Evolutionary conservation across 1,140 invertebrate species (phyloP).

Genomic region (Panagrolaimus sp.): DNA sequence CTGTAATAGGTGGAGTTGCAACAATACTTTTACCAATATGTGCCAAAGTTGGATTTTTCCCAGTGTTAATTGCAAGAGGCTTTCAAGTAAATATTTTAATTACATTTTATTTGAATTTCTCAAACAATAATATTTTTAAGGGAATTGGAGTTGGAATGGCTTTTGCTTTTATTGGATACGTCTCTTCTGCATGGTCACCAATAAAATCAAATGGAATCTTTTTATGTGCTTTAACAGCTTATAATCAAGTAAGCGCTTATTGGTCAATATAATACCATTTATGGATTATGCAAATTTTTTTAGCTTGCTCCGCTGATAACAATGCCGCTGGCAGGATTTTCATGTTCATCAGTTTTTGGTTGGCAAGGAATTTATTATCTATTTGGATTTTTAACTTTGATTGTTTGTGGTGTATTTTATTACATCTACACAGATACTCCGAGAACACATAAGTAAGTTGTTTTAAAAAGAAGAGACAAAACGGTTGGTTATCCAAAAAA

Average conservation of each 20-base stretch:
- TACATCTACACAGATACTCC: neutral
- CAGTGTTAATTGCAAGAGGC: neutral
- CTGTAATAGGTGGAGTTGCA: neutral
- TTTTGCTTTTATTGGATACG: slow-evolving; percentile 1
- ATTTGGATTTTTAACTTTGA: neutral
- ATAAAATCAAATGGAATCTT: neutral
- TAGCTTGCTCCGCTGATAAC: neutral
- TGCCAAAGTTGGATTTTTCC: neutral
- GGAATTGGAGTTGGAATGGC: neutral
- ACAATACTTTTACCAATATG: neutral
- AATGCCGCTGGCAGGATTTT: neutral
- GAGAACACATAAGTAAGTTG: neutral
- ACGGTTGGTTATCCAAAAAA: too few relatives aligned
- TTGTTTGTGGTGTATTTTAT: neutral
- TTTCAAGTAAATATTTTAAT: neutral
- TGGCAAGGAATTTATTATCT: slow-evolving; percentile 1
- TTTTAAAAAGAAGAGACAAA: too few relatives aligned
- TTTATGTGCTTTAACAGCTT: neutral
- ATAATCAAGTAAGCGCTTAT: neutral
- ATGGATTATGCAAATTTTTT: too few relatives aligned
- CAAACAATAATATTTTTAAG: too few relatives aligned
- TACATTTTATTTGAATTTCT: too few relatives aligned
- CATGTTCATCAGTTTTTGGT: neutral
- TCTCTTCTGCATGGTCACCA: neutral
- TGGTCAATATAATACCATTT: too few relatives aligned